Base-by-base conservation (phyloP, 1,140 invertebrate genomes). In the Venustaconcha ellipsiformis region DNA sequence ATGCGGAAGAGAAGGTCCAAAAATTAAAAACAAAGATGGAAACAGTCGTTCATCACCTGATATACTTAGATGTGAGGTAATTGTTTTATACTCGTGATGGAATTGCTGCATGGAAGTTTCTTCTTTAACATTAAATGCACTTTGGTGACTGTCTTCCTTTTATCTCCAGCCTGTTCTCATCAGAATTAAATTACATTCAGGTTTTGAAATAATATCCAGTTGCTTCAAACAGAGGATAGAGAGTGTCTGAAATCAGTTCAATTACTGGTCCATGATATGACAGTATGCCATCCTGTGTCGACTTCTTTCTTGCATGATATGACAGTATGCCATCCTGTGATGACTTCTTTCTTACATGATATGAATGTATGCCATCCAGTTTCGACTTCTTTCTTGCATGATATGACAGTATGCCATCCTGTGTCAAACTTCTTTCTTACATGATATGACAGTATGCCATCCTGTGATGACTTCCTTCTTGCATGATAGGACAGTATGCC, bases 11-110 rank as follows among this genome's bases (percentile, higher is more conserved):
- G 30, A 15, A 57, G 55, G 30, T 71, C 62, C 63, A n/a, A 57
- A 71, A 55, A 71, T 71, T 1, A 71, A n/a, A 65, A 65, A n/a
- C 37, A n/a, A n/a, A n/a, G 26, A 30, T 30, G 55, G 14, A 48
- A 15, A 12, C 30, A 14, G 1, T 67, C 12, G 17, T 67, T 30
- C 55, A 26, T 67, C 55, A 48, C 2, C 13, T 30, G 55, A 2
- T 15, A 48, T 15, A 18, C 26, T 30, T 14, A 12, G 30, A 67
- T 48, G 26, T 67, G 1, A 48, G 12, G 26, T 48, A 37, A 67
- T 67, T 14, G 14, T 37, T 15, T 8, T 20, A 14, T 5, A 57
- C 56, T 14, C 13, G 30, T 37, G 30, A 37, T 37, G 30, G 57
- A 37, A n/a, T 69, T 69, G 23, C 17, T 58, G 56, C n/a, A 4